These are phyloP conservation scores for Micoletzkya japonica DNA, from an alignment of 2,888 invertebrate species.

Conservation along the genomic window DNA sequence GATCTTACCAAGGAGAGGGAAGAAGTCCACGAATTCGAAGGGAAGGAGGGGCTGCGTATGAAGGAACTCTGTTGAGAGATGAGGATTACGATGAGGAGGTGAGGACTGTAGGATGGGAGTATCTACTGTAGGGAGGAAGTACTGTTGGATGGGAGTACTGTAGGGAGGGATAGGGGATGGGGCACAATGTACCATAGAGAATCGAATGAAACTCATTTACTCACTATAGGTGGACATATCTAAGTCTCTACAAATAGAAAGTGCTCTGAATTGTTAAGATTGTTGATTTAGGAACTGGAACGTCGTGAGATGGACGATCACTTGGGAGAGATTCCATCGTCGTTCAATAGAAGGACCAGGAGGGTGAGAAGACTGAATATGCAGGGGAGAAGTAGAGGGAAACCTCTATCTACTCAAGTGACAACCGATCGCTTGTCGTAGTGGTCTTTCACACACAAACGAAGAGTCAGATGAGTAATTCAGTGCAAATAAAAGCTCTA, in stretches of 20 bases:
- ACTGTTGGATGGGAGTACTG: background rate
- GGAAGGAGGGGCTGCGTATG: background rate
- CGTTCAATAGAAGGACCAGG: constrained; percentile 50
- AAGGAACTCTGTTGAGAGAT: constrained; percentile 7
- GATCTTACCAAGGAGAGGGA: constrained; percentile 11
- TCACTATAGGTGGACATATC: background rate
- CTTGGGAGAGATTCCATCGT: constrained; percentile 55
- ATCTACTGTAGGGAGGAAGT: background rate
- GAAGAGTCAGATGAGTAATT: too few species aligned
- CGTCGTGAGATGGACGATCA: constrained; percentile 55
- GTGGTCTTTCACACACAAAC: too few species aligned
- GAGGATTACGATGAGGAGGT: constrained; percentile 7
- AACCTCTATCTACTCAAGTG: too few species aligned
- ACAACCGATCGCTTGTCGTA: too few species aligned
- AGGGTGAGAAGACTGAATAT: too few species aligned
- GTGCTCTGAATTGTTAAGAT: background rate
- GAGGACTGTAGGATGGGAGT: background rate
- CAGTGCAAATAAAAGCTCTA: too few species aligned
- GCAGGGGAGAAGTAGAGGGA: too few species aligned
- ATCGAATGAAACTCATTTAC: background rate
- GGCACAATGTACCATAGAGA: background rate
- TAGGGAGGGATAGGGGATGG: background rate
- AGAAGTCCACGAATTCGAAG: background rate
- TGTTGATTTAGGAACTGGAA: constrained; percentile 46
- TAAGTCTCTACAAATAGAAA: background rate